Percentiles rank a stretch among this genome's conserved stretches.
phyloP scores from a whole-genome alignment of 2,888 invertebrate species.

The Drosophila melanocephala region DNA sequence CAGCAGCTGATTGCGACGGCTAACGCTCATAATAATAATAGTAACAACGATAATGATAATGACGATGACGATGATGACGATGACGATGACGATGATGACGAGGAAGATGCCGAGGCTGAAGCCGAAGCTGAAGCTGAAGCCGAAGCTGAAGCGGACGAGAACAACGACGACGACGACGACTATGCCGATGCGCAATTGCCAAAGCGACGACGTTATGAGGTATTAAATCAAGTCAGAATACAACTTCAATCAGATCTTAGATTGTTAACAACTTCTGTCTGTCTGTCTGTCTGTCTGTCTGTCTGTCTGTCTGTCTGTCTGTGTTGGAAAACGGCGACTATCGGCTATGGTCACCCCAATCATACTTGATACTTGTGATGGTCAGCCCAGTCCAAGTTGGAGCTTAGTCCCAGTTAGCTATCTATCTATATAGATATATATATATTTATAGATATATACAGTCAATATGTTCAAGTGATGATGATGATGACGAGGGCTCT shows the following conservation, averaged over 20 bases:
- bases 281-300: too few relatives aligned
- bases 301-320: background rate
- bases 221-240: background rate
- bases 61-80: slow-evolving; percentile 69
- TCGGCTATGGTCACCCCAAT: background rate
- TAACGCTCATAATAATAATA: slow-evolving; percentile 56
- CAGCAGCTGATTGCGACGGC: slow-evolving; percentile 18
- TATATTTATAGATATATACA: too few relatives aligned
- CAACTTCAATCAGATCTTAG: background rate
- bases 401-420: background rate
- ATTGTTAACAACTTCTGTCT: background rate
- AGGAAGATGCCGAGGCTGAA: slow-evolving; percentile 19
- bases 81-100: slow-evolving; percentile 13
- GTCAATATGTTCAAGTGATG: too few relatives aligned
- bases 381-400: background rate
- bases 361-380: background rate
- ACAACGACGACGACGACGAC: background rate
- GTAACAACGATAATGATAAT: slow-evolving; percentile 55
- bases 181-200: background rate
- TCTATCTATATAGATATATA: too few relatives aligned
- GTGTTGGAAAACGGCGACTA: background rate
- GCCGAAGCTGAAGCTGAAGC: slow-evolving; percentile 6
- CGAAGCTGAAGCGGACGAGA: slow-evolving; percentile 2
- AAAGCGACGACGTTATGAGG: background rate
- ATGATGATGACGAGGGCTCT: too few relatives aligned